Conservation (phyloP, 2,113 vertebrate genomes). For the Dromas ardeola region DNA sequence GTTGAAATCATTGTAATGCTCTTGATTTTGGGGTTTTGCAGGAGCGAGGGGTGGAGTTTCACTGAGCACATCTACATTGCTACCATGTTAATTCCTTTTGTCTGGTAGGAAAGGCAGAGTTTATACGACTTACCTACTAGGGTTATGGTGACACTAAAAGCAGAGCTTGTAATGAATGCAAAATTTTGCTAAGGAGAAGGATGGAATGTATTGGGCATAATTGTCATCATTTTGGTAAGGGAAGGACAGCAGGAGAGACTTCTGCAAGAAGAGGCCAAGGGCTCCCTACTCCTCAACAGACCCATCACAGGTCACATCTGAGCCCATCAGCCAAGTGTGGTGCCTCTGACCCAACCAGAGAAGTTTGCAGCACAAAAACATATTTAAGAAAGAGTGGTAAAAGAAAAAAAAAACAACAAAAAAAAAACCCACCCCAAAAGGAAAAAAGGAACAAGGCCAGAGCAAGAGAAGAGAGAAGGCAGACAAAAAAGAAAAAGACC, state of each 20-base stretch:
- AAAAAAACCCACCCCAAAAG: neutral
- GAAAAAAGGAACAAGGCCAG: neutral
- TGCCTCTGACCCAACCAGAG: neutral
- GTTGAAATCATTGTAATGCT: neutral
- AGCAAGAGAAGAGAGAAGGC: neutral
- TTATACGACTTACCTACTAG: neutral
- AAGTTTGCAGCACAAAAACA: neutral
- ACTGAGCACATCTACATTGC: neutral
- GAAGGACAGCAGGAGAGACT: neutral
- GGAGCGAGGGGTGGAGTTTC: neutral
- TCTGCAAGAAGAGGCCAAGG: neutral
- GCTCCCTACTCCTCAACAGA: neutral
- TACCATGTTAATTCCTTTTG: neutral
- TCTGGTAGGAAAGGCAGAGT: neutral
- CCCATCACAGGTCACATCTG: neutral
- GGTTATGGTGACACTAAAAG: neutral
- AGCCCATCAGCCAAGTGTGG: neutral
- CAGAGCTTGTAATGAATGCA: neutral
- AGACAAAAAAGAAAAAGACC: neutral
- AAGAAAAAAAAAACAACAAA: neutral
- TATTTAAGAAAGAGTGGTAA: neutral
- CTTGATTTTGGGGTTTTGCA: neutral
- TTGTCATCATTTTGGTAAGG: neutral
- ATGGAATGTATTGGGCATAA: neutral
- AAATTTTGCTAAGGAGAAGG: neutral